These are phyloP conservation scores for Stigmatopora nigra DNA, from an alignment of 2,113 vertebrate species.

Conservation along the genomic window DNA sequence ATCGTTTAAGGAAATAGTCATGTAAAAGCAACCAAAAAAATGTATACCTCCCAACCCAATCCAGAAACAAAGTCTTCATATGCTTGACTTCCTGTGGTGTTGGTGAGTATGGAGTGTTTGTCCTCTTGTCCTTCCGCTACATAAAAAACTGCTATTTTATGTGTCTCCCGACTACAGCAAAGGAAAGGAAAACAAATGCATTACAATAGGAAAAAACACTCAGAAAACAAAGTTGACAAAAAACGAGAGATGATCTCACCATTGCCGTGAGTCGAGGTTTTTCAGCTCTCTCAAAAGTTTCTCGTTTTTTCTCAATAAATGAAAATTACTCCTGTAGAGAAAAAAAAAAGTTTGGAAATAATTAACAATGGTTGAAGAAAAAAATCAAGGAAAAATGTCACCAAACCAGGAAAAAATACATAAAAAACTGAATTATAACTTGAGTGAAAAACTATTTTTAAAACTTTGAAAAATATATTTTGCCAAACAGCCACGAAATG, in stretches of 20 bases:
- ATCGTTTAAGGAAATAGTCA: background rate
- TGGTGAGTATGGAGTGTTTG: conserved; percentile 97
- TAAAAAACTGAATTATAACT: too few species aligned
- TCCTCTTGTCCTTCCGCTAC: conserved; percentile 98
- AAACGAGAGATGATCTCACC: conserved; percentile 67
- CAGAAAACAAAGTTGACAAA: background rate
- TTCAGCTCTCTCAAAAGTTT: conserved; percentile 95
- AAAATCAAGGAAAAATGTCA: background rate
- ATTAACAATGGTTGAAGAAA: background rate
- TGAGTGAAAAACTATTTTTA: too few species aligned
- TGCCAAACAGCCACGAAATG: too few species aligned
- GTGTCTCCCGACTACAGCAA: conserved; percentile 86
- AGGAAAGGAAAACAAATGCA: conserved; percentile 3
- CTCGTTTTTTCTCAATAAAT: conserved; percentile 96
- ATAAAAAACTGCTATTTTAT: conserved; percentile 99
- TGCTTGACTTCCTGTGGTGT: conserved; percentile 90
- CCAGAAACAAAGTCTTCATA: conserved; percentile 98
- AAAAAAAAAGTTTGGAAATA: background rate
- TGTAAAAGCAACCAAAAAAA: background rate
- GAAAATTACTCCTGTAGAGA: conserved; percentile 84
- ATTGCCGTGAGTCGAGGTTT: conserved; percentile 95
- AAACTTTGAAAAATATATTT: too few species aligned
- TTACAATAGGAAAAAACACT: background rate
- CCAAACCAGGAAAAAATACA: too few species aligned
- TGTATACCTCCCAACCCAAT: conserved; percentile 97